phyloP scores from a whole-genome alignment of 2,113 vertebrate genomes.

The Lasiurus borealis region DNA sequence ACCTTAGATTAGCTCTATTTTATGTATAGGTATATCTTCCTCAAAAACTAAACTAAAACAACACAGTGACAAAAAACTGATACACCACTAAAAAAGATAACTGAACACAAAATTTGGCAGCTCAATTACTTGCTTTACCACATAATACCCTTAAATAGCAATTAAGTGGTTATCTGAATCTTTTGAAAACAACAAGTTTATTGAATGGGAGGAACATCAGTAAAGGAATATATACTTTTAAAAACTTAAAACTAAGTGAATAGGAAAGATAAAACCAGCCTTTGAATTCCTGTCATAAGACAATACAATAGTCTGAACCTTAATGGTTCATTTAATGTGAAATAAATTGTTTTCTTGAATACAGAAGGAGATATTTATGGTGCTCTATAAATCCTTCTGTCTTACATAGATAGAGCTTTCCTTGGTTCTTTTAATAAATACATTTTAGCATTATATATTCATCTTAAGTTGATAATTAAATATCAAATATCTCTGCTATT shows the following conservation, averaged over 20 bases:
- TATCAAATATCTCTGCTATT: neutral
- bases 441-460: conserved; percentile 3
- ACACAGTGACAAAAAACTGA: neutral
- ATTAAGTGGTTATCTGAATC: neutral
- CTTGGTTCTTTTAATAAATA: conserved; percentile 33
- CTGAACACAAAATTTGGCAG: neutral
- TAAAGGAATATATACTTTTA: neutral
- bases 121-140: neutral
- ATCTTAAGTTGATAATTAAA: conserved; percentile 20
- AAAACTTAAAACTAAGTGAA: conserved; percentile 17
- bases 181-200: neutral
- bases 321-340: conserved; percentile 24
- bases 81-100: neutral
- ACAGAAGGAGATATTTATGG: neutral
- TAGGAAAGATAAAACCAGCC: neutral
- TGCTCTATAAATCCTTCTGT: neutral
- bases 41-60: conserved; percentile 31
- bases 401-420: neutral
- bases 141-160: neutral
- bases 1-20: neutral
- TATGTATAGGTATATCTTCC: neutral
- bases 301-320: neutral
- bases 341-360: conserved; percentile 39
- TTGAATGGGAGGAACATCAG: neutral
- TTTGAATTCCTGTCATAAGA: conserved; percentile 26